These are phyloP conservation scores for Anodontia alba DNA, from an alignment of 2,888 invertebrate species.

Conservation along the genomic window DNA sequence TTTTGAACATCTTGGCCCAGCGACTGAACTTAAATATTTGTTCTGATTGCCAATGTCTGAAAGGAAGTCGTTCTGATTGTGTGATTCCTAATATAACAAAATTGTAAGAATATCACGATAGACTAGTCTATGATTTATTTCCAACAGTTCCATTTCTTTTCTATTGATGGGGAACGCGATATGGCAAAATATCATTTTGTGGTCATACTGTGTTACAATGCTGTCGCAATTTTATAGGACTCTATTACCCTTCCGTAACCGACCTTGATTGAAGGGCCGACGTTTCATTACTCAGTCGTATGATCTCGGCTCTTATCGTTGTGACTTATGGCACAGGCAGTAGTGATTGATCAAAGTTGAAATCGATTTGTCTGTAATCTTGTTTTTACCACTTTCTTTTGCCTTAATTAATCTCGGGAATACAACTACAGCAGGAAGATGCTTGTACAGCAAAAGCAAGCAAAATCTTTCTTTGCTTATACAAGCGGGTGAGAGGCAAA, in stretches of 20 bases:
- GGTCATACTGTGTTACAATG: conserved; percentile 49
- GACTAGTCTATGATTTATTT: conserved; percentile 12
- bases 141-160: conserved; percentile 42
- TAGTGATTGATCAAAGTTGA: conserved; percentile 30
- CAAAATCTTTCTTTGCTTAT: too few species aligned
- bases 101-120: neutral
- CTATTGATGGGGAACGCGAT: conserved; percentile 48
- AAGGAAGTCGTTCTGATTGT: too few species aligned
- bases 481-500: too few species aligned
- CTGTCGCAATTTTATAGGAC: conserved; percentile 31
- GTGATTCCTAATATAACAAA: neutral
- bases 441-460: neutral
- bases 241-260: conserved; percentile 43
- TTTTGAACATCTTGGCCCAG: too few species aligned
- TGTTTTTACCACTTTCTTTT: conserved; percentile 18
- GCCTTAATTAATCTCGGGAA: conserved; percentile 10
- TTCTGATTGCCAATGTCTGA: too few species aligned
- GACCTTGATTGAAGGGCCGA: conserved; percentile 23
- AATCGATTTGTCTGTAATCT: conserved; percentile 25
- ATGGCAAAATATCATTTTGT: conserved; percentile 28
- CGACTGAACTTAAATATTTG: too few species aligned
- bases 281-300: conserved; percentile 36
- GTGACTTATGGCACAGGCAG: conserved; percentile 20
- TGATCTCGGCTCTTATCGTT: conserved; percentile 33
- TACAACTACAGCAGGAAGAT: neutral